A percentile compares a stretch with the other conserved stretches of the same genome.
Conservation (phyloP, 35 echinoderm and acorn worm species). For the Patiria miniata region DNA sequence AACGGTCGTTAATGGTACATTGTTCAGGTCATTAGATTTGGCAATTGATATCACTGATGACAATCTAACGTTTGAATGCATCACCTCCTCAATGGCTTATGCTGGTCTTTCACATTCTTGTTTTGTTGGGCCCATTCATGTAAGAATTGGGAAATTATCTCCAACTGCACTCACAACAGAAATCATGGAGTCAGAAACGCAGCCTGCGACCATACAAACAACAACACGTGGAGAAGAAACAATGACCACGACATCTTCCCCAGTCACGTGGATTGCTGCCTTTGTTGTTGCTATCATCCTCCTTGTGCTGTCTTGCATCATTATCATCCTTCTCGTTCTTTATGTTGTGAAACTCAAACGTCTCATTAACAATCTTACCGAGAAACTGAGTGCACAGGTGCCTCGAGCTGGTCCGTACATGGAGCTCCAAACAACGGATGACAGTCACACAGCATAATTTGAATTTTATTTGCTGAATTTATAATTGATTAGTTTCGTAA, state of each 20-base stretch:
- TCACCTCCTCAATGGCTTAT: not conserved
- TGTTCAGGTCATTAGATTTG: not conserved
- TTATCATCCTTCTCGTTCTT: not conserved
- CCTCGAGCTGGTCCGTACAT: not conserved
- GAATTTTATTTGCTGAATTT: too few relatives aligned
- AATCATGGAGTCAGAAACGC: too few relatives aligned
- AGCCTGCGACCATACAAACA: too few relatives aligned
- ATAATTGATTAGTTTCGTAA: too few relatives aligned
- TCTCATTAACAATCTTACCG: not conserved
- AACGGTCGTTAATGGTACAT: too few relatives aligned
- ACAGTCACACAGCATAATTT: not conserved
- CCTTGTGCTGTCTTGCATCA: not conserved
- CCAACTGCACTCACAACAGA: too few relatives aligned
- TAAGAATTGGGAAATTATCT: not conserved
- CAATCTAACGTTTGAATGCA: not conserved
- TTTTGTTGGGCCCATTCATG: not conserved
- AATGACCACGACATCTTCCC: not conserved
- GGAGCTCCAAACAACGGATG: not conserved
- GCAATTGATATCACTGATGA: not conserved
- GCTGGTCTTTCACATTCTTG: not conserved
- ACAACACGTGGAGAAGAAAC: not conserved
- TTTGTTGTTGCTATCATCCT: not conserved
- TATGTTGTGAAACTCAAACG: not conserved
- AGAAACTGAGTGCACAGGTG: not conserved
- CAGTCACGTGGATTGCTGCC: not conserved